Evolutionary conservation across 1,140 invertebrate genomes (phyloP), one percentile per base, ranked within the genome.

Genomic region (Pseudomyrmex flavicornis): DNA sequence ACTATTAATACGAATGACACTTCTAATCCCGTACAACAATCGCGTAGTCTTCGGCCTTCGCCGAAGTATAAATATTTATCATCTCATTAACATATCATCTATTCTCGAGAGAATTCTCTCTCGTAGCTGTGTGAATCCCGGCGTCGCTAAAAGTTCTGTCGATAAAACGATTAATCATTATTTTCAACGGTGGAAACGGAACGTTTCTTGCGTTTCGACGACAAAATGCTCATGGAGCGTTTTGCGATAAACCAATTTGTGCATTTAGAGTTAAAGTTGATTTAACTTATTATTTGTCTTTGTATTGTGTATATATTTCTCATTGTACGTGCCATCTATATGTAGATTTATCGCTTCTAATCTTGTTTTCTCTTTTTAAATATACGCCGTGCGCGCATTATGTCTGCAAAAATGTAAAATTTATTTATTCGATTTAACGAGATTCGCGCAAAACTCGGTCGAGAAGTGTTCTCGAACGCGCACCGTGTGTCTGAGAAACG

Each of bases 41-140:
- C 63, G 85, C 82, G 26, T 10, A 52, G 35, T 35, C 5, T 35
- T 46, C 66, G 80, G 61, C 61, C 69, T 79, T 79, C 50, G 61
- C 35, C 76, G 72, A 35, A 35, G 70, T 62, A 79, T 87, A 86
- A 88, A 88, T 88, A 88, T 88, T 88, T 87, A 88, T 88, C 76
- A 52, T 58, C 85, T 88, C 85, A 74, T 88, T 86, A 87, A 48
- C 86, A 86, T 84, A 83, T 84, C 86, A 88, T 88, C 85, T 82
- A 66, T 86, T 74, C 86, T 63, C 70, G 46, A 46, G 86, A 77
- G 86, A 73, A 76, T 87, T 83, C 72, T 50, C 76, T 48, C 56
- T 26, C 50, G 76, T 59, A 80, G 20, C 54, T 72, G 76, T 5
- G 35, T 50, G 54, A 80, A 80, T 80, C 54, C 15, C 54, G 13